Conservation (phyloP, 2,113 vertebrate genomes). For the Eudorcas thomsonii region DNA sequence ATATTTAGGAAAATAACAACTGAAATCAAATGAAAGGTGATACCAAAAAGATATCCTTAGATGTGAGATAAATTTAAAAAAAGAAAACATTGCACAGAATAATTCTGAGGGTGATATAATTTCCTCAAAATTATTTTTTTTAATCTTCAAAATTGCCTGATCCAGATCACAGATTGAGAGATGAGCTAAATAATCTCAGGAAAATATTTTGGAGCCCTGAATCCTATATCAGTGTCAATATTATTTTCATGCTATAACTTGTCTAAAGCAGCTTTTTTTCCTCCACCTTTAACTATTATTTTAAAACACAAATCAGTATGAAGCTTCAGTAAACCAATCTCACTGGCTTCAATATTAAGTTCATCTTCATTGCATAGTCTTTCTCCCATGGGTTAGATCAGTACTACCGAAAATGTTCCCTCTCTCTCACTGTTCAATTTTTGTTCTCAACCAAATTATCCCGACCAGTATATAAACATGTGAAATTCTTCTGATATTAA, state of each 20-base stretch:
- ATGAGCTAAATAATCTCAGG: neutral
- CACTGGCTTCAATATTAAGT: neutral
- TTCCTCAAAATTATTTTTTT: neutral
- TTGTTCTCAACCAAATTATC: neutral
- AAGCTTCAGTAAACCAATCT: neutral
- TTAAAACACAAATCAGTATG: neutral
- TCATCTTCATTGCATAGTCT: neutral
- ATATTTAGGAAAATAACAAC: neutral
- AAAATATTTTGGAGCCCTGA: neutral
- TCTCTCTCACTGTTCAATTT: neutral
- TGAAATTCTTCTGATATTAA: neutral
- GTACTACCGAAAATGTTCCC: neutral
- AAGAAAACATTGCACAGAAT: neutral
- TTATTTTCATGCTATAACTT: neutral
- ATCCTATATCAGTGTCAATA: neutral
- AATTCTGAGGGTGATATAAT: neutral
- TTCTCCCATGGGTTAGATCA: neutral
- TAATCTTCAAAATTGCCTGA: neutral
- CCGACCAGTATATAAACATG: accelerated
- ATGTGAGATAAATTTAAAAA: neutral
- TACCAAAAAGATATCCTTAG: neutral
- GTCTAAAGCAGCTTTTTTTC: neutral
- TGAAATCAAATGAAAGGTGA: neutral
- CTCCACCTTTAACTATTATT: neutral
- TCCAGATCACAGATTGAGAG: neutral